A percentile compares a stretch with the other conserved stretches of the same genome.
Evolutionary conservation across 2,113 vertebrate genomes (phyloP).

Genomic region (Solea solea): DNA sequence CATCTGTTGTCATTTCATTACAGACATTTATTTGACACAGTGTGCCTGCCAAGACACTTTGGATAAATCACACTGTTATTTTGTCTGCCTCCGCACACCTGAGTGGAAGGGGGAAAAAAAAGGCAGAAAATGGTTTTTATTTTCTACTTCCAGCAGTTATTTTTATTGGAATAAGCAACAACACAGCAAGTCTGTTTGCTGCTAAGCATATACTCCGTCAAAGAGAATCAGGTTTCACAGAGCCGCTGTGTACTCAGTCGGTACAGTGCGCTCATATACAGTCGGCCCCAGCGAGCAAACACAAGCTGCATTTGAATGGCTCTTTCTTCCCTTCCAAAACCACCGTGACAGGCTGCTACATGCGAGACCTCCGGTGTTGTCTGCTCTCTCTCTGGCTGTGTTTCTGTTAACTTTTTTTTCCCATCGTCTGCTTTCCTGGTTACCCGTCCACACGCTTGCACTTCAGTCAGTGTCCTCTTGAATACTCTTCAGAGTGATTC

Average conservation of each 20-base stretch:
- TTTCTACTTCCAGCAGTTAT: slow-evolving; percentile 67
- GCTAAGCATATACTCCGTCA: slow-evolving; percentile 63
- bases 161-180: slow-evolving; percentile 69
- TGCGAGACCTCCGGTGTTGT: slow-evolving; percentile 69
- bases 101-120: slow-evolving; percentile 57
- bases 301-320: slow-evolving; percentile 65
- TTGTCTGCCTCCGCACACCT: slow-evolving; percentile 67
- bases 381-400: slow-evolving; percentile 46
- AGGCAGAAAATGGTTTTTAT: slow-evolving; percentile 68
- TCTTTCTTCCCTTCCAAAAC: slow-evolving; percentile 65
- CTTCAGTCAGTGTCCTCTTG: neutral
- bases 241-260: slow-evolving; percentile 61
- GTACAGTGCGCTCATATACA: slow-evolving; percentile 61
- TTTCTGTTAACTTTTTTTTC: slow-evolving; percentile 33
- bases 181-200: slow-evolving; percentile 61
- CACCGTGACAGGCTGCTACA: slow-evolving; percentile 73
- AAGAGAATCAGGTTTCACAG: slow-evolving; percentile 64
- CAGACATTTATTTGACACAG: slow-evolving; percentile 75
- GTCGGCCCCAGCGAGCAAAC: slow-evolving; percentile 63
- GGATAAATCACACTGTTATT: slow-evolving; percentile 74
- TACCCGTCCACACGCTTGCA: slow-evolving; percentile 9
- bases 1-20: slow-evolving; percentile 78
- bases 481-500: neutral
- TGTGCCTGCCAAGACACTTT: slow-evolving; percentile 63
- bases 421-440: slow-evolving; percentile 6